Evolutionary conservation across 1,140 invertebrate genomes (phyloP).

Genomic region (Drosophila grimshawi): DNA sequence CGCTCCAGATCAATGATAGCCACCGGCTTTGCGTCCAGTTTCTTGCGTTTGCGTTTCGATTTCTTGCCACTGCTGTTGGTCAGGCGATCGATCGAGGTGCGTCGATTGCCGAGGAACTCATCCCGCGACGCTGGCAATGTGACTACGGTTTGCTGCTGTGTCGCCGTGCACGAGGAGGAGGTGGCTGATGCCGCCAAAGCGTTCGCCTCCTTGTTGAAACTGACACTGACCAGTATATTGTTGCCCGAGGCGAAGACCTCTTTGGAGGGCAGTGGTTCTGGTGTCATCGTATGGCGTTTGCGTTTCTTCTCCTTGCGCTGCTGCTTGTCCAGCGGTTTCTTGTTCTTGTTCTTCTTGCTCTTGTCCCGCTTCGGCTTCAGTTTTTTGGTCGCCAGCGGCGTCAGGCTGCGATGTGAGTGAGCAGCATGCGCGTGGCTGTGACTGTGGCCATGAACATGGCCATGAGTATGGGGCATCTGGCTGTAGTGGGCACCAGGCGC

Average conservation of each 20-base stretch:
- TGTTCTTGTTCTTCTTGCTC: conserved; percentile 76
- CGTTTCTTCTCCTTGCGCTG: conserved; percentile 87
- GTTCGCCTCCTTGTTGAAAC: conserved; percentile 91
- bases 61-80: conserved; percentile 42
- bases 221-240: conserved; percentile 95
- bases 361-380: conserved; percentile 82
- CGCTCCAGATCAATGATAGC: conserved; percentile 94
- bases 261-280: conserved; percentile 89
- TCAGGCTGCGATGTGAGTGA: conserved; percentile 49
- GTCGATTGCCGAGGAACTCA: conserved; percentile 64
- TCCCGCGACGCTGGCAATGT: conserved; percentile 72
- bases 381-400: conserved; percentile 65
- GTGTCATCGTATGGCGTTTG: conserved; percentile 85
- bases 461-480: neutral
- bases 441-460: neutral
- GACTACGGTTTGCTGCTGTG: conserved; percentile 67
- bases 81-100: conserved; percentile 64
- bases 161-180: conserved; percentile 23
- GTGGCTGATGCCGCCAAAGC: neutral
- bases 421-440: conserved; percentile 18
- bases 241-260: conserved; percentile 96
- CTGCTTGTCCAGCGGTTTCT: conserved; percentile 83
- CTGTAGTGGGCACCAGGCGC: conserved; percentile 50
- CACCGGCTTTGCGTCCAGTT: conserved; percentile 87
- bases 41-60: conserved; percentile 79